Evolutionary conservation across 2,113 vertebrate genomes (phyloP).

Genomic region (Girardinichthys multiradiatus): DNA sequence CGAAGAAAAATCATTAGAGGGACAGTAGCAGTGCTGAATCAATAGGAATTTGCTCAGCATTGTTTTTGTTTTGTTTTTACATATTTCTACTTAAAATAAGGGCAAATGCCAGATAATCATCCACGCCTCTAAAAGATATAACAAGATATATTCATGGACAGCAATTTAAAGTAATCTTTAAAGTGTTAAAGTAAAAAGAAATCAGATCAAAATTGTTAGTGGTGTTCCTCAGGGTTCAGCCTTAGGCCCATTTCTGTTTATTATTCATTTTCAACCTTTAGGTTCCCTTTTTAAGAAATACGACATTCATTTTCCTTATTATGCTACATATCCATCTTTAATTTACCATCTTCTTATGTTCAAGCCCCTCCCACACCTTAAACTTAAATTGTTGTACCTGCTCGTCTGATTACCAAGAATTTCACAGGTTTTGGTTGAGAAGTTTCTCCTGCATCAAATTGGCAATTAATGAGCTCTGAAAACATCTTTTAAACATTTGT

Average conservation of each 20-base stretch:
- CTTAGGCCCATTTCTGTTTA: neutral
- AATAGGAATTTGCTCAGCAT: neutral
- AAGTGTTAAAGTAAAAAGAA: too few species aligned
- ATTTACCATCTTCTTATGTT: neutral
- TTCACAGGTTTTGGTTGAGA: neutral
- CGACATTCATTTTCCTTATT: neutral
- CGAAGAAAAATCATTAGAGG: too few species aligned
- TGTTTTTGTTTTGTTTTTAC: too few species aligned
- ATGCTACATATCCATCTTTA: neutral
- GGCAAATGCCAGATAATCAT: neutral
- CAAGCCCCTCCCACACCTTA: neutral
- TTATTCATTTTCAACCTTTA: neutral
- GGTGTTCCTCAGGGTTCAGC: neutral
- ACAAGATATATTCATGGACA: too few species aligned
- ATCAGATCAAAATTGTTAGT: neutral
- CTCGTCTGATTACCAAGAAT: neutral
- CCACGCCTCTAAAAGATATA: too few species aligned
- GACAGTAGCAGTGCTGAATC: neutral
- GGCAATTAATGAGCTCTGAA: neutral
- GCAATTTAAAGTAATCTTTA: too few species aligned
- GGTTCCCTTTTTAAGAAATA: neutral
- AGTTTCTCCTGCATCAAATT: neutral
- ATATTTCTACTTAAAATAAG: too few species aligned
- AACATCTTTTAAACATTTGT: neutral
- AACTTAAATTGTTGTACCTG: neutral